Evolutionary conservation across 2,888 invertebrate genomes (phyloP), one percentile per base, ranked within the genome.

Genomic region (Synergus japonicus): DNA sequence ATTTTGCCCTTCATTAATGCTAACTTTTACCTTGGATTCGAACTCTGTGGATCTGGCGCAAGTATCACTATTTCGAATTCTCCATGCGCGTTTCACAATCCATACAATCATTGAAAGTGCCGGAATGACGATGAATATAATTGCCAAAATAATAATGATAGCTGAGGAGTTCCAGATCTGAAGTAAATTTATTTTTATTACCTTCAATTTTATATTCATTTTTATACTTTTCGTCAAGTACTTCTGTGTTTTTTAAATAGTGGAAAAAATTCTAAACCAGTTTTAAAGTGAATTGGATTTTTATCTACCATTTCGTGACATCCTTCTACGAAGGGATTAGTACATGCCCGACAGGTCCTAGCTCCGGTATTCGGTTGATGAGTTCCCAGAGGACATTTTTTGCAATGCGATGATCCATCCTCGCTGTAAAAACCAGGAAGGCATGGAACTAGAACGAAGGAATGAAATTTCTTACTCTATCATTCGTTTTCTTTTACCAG

Each of bases 291-390:
- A 49, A 67, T 22, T 66, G 63, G 10, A 49, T 76, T 65, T 37
- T 41, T 64, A 10, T 49, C 60, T 85, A 89, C 89, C 88, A 89
- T 90, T 78, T 87, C 84, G 81, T 87, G 84, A 79, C 90, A 90
- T 66, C 88, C 89, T 77, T 88, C 87, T 78, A 87, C 83, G 84
- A 89, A 88, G 82, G 89, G 89, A 87, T 88, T 89, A 84, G 87
- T 87, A 69, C 90, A 90, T 85, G 87, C 82, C 49, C 83, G 87
- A 84, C 89, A 90, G 84, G 84, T 83, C 81, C 87, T 83, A 49
- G 89, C 85, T 69, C 89, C 90, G 76, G 84, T 82, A 82, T 87
- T 87, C 58, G 88, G 88, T 79, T 90, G 90, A 85, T 89, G 84
- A 76, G 87, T 88, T 79, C 90, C 89, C 76, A 79, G 54, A 78